phyloP scores from a whole-genome alignment of 2,888 invertebrate species.

The Ornithoptera alexandrae region DNA sequence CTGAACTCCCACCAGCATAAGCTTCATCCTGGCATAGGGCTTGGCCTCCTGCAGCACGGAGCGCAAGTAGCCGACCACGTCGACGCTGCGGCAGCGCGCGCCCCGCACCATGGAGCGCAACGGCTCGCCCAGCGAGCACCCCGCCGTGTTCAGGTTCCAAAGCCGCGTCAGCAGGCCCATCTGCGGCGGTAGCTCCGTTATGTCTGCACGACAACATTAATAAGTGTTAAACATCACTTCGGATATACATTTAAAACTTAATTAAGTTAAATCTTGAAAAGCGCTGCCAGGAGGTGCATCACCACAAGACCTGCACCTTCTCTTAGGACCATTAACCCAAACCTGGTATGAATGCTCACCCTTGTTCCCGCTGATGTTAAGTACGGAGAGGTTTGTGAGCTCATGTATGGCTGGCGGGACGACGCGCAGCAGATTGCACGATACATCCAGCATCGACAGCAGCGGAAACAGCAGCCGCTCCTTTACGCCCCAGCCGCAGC shows the following conservation, averaged over 20 bases:
- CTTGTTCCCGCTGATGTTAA: constrained; percentile 93
- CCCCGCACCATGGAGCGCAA: constrained; percentile 93
- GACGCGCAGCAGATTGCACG: constrained; percentile 86
- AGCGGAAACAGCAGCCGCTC: constrained; percentile 92
- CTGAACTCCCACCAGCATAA: constrained; percentile 97
- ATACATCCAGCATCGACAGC: constrained; percentile 96
- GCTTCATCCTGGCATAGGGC: constrained; percentile 96
- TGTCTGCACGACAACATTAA: constrained; percentile 74
- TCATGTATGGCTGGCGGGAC: constrained; percentile 93
- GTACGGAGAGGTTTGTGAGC: constrained; percentile 92
- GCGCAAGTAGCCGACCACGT: constrained; percentile 94
- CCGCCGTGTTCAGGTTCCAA: constrained; percentile 96
- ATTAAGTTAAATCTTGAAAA: no score
- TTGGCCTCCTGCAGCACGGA: constrained; percentile 91
- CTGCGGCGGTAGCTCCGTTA: constrained; percentile 94
- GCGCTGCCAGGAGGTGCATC: no score
- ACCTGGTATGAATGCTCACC: constrained; percentile 54
- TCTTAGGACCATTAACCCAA: no score
- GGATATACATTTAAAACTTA: no score
- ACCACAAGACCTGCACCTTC: no score
- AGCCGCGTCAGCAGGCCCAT: constrained; percentile 96
- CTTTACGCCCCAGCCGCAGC: constrained; percentile 69
- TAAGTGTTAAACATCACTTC: no score
- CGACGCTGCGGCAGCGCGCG: constrained; percentile 97
- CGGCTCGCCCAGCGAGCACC: constrained; percentile 93